Evolutionary conservation across 2,888 invertebrate genomes (phyloP).

Genomic region (Heteropelma amictum): DNA sequence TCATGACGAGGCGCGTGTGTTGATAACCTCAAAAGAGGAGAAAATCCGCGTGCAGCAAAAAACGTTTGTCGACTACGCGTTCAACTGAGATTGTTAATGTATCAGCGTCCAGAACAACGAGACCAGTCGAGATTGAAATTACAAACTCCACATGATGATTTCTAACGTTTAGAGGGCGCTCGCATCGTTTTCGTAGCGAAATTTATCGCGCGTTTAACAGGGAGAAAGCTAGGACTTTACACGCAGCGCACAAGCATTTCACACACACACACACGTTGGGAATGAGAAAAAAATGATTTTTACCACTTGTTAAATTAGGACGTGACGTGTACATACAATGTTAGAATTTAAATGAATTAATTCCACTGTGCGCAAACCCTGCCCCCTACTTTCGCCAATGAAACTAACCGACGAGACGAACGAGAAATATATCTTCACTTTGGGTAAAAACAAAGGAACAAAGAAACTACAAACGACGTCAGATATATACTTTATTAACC

Average conservation of each 20-base stretch:
- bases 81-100: no score
- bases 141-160: conserved; percentile 14
- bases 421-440: conserved; percentile 43
- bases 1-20: no score
- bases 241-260: conserved; percentile 3
- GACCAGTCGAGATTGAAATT: conserved; percentile 47
- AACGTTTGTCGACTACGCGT: no score
- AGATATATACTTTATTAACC: conserved; percentile 67
- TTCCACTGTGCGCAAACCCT: conserved; percentile 60
- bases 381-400: conserved; percentile 13
- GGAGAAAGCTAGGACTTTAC: not conserved
- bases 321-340: conserved; percentile 71
- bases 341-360: conserved; percentile 68
- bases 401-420: conserved; percentile 60
- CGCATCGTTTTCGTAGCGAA: conserved; percentile 1
- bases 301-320: conserved; percentile 67
- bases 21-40: no score
- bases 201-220: not conserved
- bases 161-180: no score
- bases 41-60: no score
- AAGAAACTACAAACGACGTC: conserved; percentile 14
- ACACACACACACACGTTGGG: conserved; percentile 22
- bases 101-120: conserved; percentile 44
- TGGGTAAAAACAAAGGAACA: conserved; percentile 26
- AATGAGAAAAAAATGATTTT: conserved; percentile 62